These are phyloP conservation scores for Zaprionus ornatus DNA, from an alignment of 1,140 invertebrate species.

Conservation along the genomic window DNA sequence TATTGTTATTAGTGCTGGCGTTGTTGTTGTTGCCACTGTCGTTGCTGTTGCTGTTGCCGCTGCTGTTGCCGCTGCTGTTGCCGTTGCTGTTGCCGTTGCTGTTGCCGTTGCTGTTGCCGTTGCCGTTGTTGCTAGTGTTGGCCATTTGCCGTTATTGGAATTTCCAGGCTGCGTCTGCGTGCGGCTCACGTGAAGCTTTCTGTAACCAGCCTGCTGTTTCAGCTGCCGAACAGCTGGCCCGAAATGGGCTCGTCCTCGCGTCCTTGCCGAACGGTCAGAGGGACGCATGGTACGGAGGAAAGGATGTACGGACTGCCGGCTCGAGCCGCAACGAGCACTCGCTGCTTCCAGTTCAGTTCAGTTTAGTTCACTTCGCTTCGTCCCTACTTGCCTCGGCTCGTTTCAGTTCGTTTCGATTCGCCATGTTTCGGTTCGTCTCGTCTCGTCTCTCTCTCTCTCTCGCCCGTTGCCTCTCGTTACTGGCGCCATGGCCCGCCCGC, in stretches of 20 bases:
- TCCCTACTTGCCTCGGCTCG: slow-evolving; percentile 11
- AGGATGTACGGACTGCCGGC: slow-evolving; percentile 5
- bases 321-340: slow-evolving; percentile 22
- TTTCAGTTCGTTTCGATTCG: slow-evolving; percentile 27
- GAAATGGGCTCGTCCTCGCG: slow-evolving; percentile 48
- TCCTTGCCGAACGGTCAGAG: slow-evolving; percentile 17
- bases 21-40: not conserved
- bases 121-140: slow-evolving; percentile 24
- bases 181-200: slow-evolving; percentile 34
- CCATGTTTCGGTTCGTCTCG: slow-evolving; percentile 25
- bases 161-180: slow-evolving; percentile 50
- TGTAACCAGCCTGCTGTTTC: slow-evolving; percentile 30
- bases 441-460: slow-evolving; percentile 25
- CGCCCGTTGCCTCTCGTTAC: slow-evolving; percentile 13
- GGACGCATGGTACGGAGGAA: not conserved
- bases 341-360: slow-evolving; percentile 40
- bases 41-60: slow-evolving; percentile 11
- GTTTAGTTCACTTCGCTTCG: slow-evolving; percentile 23
- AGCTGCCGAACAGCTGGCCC: slow-evolving; percentile 50
- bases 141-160: slow-evolving; percentile 48
- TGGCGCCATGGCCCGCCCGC: slow-evolving; percentile 24
- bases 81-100: slow-evolving; percentile 9
- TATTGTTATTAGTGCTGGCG: not conserved
- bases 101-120: not conserved
- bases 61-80: not conserved